Evolutionary conservation across 2,113 vertebrate species (phyloP), one percentile per base, ranked within the genome.

Genomic region (Burhinus oedicnemus): DNA sequence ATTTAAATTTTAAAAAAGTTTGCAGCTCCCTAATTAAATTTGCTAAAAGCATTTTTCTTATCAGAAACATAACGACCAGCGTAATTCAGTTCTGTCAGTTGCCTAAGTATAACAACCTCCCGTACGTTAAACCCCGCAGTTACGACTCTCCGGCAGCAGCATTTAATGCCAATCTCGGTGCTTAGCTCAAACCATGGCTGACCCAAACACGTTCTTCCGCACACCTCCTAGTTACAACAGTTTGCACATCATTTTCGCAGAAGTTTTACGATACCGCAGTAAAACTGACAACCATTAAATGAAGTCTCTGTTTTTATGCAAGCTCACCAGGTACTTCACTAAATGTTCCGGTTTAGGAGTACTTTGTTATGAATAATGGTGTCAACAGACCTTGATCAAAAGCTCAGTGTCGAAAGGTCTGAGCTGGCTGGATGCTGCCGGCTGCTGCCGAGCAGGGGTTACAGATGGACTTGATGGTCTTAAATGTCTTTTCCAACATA

Each of bases 1-100:
- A 90, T 93, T 93, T 95, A 68, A 88, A 90, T 92, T 87, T 38
- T 22, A 47, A 52, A 86, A 61, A 86, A 88, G 76, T 91, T 68
- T 77, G 71, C 55, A 62, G 80, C 87, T 91, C 51, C 66, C 45
- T 95, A 86, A 94, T 94, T 94, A 90, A 93, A 89, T 86, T 76
- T 89, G 72, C 83, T 79, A 21, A 23, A 36, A 90, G 83, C 87
- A 19, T 81, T 95, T 47, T 64, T 94, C 64, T 69, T 72, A 65
- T 74, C 83, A 44, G 66, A 10, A 75, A 8, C 36, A 9, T 8
- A 17, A 60, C 17, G 26, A 38, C 8, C 1, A 5, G 22, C 5
- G 2, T 87, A 71, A 80, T 18, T 55, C 44, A 68, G 64, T 2
- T 40, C 32, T 78, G 89, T 44, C 54, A 87, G 70, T 19, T 55